Percentiles rank a stretch among this genome's conserved stretches.
These are phyloP conservation scores for Acropora tenuis DNA, from an alignment of 64 coral and sea anemone genomes.

Conservation along the genomic window DNA sequence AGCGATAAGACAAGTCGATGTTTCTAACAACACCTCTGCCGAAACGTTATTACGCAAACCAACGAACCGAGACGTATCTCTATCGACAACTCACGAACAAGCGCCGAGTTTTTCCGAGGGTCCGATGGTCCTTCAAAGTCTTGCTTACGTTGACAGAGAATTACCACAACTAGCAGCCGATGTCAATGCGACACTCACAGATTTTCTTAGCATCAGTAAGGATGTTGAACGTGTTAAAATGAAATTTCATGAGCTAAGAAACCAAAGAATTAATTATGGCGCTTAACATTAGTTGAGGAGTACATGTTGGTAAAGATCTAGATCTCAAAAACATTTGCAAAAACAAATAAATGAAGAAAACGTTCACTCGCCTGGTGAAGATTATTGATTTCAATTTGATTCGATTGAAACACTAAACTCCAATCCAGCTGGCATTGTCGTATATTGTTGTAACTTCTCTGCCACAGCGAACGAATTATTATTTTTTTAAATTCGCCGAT, in stretches of 20 bases:
- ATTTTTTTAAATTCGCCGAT: too few species aligned
- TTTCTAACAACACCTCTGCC: background rate
- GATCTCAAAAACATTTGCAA: too few species aligned
- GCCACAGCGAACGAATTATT: too few species aligned
- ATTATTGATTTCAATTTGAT: too few species aligned
- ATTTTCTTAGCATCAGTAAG: background rate
- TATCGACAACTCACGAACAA: background rate
- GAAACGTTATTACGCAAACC: background rate
- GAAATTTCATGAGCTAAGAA: constrained; percentile 33
- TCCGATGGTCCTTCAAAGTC: background rate
- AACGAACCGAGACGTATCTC: background rate
- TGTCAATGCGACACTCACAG: background rate
- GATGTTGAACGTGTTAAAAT: constrained; percentile 4
- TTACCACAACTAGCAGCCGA: background rate
- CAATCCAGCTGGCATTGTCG: too few species aligned
- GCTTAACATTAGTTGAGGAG: background rate
- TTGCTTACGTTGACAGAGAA: background rate
- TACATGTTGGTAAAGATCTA: too few species aligned
- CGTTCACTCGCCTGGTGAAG: too few species aligned
- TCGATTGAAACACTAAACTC: too few species aligned
- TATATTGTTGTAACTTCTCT: too few species aligned
- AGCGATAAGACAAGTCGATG: background rate
- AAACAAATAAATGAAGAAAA: too few species aligned
- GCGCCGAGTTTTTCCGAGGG: background rate
- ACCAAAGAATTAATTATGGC: background rate